These are phyloP conservation scores for Varecia variegata DNA, from an alignment of 2,797 vertebrate genomes.

Conservation along the genomic window DNA sequence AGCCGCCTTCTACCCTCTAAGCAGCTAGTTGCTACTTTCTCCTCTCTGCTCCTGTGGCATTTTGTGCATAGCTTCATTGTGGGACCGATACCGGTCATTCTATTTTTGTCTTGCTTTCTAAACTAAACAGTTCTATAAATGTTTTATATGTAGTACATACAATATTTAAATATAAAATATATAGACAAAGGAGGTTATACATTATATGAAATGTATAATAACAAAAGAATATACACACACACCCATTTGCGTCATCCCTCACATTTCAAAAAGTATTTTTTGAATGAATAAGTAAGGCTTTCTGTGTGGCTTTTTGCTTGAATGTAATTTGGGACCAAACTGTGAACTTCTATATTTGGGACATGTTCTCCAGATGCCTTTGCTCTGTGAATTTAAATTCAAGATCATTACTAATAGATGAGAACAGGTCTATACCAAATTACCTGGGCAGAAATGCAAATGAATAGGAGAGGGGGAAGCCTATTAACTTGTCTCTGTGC, in stretches of 20 bases:
- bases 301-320: neutral
- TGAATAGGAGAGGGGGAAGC: neutral
- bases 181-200: neutral
- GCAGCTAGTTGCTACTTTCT: neutral
- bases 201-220: neutral
- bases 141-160: neutral
- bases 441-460: neutral
- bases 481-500: neutral
- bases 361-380: neutral
- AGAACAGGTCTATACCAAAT: neutral
- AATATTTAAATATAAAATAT: neutral
- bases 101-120: neutral
- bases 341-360: neutral
- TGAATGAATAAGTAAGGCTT: neutral
- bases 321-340: neutral
- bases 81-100: neutral
- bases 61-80: neutral
- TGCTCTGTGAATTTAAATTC: neutral
- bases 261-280: neutral
- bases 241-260: neutral
- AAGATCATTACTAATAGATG: neutral
- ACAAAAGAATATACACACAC: neutral
- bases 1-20: neutral
- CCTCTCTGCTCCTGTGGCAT: neutral
- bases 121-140: neutral